phyloP scores from a whole-genome alignment of 92 coral and sea anemone genomes.

The Paramuricea clavata region DNA sequence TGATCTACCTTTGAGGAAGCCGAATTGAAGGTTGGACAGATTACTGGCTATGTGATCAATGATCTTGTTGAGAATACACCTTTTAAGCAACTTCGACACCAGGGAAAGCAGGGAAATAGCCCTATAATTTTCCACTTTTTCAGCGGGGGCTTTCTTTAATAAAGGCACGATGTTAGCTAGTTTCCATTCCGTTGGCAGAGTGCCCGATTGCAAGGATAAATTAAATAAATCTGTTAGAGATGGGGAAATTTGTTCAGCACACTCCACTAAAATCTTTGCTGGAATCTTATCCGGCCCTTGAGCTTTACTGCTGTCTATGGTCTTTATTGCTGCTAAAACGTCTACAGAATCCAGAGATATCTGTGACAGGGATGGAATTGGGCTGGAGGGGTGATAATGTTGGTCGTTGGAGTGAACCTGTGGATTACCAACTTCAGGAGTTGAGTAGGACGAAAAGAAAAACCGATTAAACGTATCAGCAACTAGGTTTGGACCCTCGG shows the following conservation, averaged over 20 bases:
- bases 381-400: neutral
- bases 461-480: neutral
- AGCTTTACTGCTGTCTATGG: neutral
- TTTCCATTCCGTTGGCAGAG: conserved; percentile 33
- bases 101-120: conserved; percentile 52
- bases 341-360: neutral
- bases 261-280: conserved; percentile 2
- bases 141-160: conserved; percentile 40
- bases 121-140: conserved; percentile 58
- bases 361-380: neutral
- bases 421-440: too few relatives aligned
- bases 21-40: conserved; percentile 44
- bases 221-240: neutral
- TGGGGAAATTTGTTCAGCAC: neutral
- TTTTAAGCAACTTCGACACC: conserved; percentile 18
- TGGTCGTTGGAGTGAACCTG: neutral
- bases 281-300: conserved; percentile 4
- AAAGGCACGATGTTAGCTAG: conserved; percentile 43
- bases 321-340: neutral
- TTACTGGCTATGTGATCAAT: conserved; percentile 23
- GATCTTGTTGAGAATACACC: conserved; percentile 8
- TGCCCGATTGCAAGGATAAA: neutral
- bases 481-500: neutral
- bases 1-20: conserved; percentile 59
- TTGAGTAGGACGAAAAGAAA: too few relatives aligned